A percentile compares a stretch with the other conserved stretches of the same genome.
These are phyloP conservation scores for Noctua fimbriata DNA, from an alignment of 2,888 invertebrate species.

Conservation along the genomic window DNA sequence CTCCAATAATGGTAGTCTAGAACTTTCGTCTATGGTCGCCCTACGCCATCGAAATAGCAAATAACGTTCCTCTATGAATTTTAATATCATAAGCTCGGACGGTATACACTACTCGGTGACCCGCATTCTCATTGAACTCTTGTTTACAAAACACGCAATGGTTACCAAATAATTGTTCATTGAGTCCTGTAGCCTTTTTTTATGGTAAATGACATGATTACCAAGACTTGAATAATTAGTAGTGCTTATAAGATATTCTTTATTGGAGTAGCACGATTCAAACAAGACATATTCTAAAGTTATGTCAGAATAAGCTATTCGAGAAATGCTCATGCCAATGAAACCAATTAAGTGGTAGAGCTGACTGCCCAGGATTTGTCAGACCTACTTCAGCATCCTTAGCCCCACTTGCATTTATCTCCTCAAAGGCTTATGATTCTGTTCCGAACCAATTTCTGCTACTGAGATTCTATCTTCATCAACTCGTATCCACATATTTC, in stretches of 20 bases:
- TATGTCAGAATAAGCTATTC: neutral
- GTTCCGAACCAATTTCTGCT: too few species aligned
- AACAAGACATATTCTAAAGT: neutral
- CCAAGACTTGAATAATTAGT: neutral
- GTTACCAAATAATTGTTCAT: neutral
- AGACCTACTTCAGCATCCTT: neutral
- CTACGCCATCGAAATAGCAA: conserved; percentile 52
- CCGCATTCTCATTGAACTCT: neutral
- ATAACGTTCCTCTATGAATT: conserved; percentile 43
- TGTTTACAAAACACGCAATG: conserved; percentile 9
- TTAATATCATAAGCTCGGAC: conserved; percentile 31
- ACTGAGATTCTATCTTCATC: neutral
- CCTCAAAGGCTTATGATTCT: neutral
- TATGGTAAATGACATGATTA: neutral
- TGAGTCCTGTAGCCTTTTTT: conserved; percentile 5
- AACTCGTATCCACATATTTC: neutral
- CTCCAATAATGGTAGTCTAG: conserved; percentile 46
- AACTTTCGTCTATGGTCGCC: conserved; percentile 55
- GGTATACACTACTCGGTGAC: conserved; percentile 5
- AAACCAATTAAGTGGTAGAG: neutral
- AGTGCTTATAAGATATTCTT: too few species aligned
- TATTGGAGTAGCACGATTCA: neutral
- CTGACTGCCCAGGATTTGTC: neutral
- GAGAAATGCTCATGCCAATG: neutral
- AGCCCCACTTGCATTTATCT: neutral